Evolutionary conservation across 1,140 invertebrate species (phyloP), one percentile per base, ranked within the genome.

Genomic region (Carcinoscorpius rotundicauda): DNA sequence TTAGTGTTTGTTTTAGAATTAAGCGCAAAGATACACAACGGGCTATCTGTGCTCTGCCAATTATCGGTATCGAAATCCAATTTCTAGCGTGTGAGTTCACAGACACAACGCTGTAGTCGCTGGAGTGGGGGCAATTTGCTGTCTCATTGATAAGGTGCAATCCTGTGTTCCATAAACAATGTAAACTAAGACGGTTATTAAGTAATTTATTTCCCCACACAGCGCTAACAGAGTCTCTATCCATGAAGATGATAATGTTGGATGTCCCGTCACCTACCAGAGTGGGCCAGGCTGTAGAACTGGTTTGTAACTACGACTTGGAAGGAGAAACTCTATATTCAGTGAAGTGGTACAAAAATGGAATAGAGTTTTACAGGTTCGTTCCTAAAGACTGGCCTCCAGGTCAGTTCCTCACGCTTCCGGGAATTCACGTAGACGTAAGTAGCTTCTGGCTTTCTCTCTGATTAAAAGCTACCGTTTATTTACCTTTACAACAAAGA

Each of bases 361-460:
- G 67, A 4, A 59, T 71, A 49, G 75, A 89, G 73, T 87, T 89
- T 76, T 87, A 86, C 76, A 78, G 85, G 68, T 87, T 82, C 72
- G 70, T 91, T 59, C 74, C 74, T 3, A 81, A 84, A 63, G 84
- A 86, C 10, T 5, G 50, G 3, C 64, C 67, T 6, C 51, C 60
- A 10, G 48, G 60, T 11, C 66, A 65, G 58, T 63, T 58, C 29
- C 61, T 66, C 51, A 53, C 61, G 8, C 60, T 61, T 8, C 10
- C 51, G 3, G 67, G 67, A 5, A 51, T 68, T 4, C 64, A 68
- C 9, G 67, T 68, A 3, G 67, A 68, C 51, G 58, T 68, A 58
- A 63, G 60, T 58, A 60, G 10, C 51, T 50, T 59, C 9, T 6
- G 9, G 9, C 29, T 55, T 55, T 55, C n/a, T 55, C n/a, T 55